A percentile compares a stretch with the other conserved stretches of the same genome.
Evolutionary conservation across 2,113 vertebrate genomes (phyloP).

Genomic region (Entomyzon cyanotis): DNA sequence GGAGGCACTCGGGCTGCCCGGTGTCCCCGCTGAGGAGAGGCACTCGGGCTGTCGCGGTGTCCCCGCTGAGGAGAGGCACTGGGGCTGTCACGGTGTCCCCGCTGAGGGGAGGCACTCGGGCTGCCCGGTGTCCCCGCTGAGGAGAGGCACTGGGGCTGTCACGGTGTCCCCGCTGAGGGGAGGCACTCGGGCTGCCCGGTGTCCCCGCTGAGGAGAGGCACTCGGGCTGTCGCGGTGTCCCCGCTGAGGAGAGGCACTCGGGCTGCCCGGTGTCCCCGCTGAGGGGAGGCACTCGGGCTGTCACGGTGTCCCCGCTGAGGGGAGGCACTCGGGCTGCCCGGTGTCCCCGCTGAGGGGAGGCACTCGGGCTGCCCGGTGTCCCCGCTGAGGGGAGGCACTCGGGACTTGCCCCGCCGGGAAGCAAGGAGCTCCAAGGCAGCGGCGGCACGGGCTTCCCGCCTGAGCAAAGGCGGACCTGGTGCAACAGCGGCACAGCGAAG

Average conservation of each 20-base stretch:
- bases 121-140: too few species aligned
- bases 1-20: not conserved
- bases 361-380: too few species aligned
- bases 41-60: too few species aligned
- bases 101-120: not conserved
- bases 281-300: too few species aligned
- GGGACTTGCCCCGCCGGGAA: not conserved
- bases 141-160: too few species aligned
- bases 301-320: too few species aligned
- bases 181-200: not conserved
- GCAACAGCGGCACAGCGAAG: rapidly evolving
- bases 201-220: rapidly evolving
- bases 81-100: not conserved
- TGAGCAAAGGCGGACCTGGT: rapidly evolving
- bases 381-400: not conserved
- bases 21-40: rapidly evolving
- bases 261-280: too few species aligned
- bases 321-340: too few species aligned
- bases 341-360: too few species aligned
- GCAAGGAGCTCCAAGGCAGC: not conserved
- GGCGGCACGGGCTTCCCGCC: rapidly evolving
- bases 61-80: too few species aligned
- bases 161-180: rapidly evolving
- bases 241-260: too few species aligned
- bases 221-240: too few species aligned